Base-by-base conservation (phyloP, 92 coral and sea anemone genomes). In the Epizoanthus scotinus region DNA sequence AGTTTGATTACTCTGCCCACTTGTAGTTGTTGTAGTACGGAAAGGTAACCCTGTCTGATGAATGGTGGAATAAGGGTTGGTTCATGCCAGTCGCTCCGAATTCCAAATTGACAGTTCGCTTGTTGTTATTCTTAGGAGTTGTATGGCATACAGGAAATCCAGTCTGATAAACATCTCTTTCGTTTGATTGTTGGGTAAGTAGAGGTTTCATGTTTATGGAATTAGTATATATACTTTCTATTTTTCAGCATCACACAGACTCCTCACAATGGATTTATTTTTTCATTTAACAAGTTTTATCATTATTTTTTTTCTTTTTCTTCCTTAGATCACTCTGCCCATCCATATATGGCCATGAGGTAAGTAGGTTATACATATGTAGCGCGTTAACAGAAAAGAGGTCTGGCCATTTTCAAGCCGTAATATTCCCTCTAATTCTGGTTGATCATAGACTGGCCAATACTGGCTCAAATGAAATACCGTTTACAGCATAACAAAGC, bases 101-200 rank as follows among this genome's bases (percentile, higher is more conserved):
- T 42, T 42, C 50, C 15, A 44, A 12, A 8, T 44, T 44, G 9
- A 44, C 52, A 44, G 52, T 44, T 44, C 10, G 14, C 2, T 44
- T 44, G 52, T 44, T 44, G 0, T 44, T 44, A 44, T 44, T 44
- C 14, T 62, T 58, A 96, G 99, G 99, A 96, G 68, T 82, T 96
- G 52, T 96, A 96, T 72, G 99, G 98, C 22, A 91, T 96, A 42
- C 99, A 93, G 83, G 99, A 96, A 87, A 96, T 96, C 44, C 99
- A 96, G 70, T 89, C 98, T 12, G 94, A 96, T 73, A 89, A 82
- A 55, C 84, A 87, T 44, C 60, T 93, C 58, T 96, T 96, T 53
- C 91, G 91, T 69, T 84, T 96, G 82, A 87, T 96, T 34, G 99
- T 93, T 63, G 96, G 98, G 99, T 96, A 82, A 40, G 88, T 78